Percentiles rank a stretch among this genome's conserved stretches.
These are phyloP conservation scores for Sebastes vulpes DNA, from an alignment of 2,797 vertebrate species.

Conservation along the genomic window DNA sequence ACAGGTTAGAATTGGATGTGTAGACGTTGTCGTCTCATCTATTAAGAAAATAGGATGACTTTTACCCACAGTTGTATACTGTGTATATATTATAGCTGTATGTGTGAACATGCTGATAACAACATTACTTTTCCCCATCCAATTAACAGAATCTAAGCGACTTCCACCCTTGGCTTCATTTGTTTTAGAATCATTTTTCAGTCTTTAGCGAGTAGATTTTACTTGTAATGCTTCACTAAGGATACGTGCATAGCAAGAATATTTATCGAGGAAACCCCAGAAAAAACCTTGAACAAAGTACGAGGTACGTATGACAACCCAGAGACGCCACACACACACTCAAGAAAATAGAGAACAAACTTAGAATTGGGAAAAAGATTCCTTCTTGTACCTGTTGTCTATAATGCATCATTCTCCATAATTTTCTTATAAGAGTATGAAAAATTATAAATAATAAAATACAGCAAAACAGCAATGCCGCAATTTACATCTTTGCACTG, in stretches of 20 bases:
- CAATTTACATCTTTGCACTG: background rate
- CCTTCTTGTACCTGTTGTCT: background rate
- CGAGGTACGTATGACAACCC: background rate
- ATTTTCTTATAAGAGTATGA: background rate
- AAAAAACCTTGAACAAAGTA: conserved; percentile 34
- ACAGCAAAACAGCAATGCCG: background rate
- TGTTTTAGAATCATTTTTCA: background rate
- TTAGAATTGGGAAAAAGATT: background rate
- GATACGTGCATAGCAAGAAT: background rate
- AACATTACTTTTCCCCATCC: background rate
- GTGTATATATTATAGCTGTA: background rate
- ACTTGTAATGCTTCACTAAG: background rate
- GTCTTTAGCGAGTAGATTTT: background rate
- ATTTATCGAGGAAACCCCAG: background rate
- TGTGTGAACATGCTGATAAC: background rate
- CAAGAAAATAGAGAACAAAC: background rate
- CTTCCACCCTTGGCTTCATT: background rate
- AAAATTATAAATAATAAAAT: background rate
- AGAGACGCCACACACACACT: background rate
- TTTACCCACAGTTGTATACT: background rate
- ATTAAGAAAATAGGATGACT: background rate
- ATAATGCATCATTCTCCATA: background rate
- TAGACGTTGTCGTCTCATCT: background rate
- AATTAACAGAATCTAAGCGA: background rate
- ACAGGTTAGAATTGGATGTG: background rate